phyloP scores from a whole-genome alignment of 2,113 vertebrate species.

The Pygathrix nemaeus region DNA sequence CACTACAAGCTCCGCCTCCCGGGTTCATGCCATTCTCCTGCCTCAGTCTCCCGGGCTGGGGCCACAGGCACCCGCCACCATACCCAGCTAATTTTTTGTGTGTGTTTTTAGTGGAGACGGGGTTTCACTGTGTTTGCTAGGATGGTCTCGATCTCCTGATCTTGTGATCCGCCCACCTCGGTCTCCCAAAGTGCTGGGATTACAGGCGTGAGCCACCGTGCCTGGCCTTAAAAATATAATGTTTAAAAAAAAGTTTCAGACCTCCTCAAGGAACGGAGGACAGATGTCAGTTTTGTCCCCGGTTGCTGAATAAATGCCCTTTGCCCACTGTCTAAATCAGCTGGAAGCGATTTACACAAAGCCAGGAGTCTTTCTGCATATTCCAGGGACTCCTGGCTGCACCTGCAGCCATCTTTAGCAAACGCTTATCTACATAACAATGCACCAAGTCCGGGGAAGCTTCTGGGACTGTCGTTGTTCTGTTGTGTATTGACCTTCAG shows the following conservation, averaged over 20 bases:
- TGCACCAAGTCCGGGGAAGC: not conserved
- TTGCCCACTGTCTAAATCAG: not conserved
- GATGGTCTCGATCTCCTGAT: too few species aligned
- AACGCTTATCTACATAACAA: conserved; percentile 50
- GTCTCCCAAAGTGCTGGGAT: too few species aligned
- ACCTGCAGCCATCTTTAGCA: not conserved
- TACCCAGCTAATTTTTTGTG: too few species aligned
- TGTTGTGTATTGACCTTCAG: not conserved
- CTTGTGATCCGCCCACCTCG: too few species aligned
- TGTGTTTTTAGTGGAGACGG: too few species aligned
- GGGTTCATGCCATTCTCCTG: too few species aligned
- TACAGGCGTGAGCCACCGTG: too few species aligned
- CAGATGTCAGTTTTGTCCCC: not conserved
- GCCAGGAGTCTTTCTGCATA: not conserved
- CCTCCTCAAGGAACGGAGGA: not conserved
- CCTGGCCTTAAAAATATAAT: not conserved
- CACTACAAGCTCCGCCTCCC: too few species aligned
- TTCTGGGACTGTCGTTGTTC: not conserved
- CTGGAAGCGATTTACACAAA: not conserved
- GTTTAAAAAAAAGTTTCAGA: not conserved
- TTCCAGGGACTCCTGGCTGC: not conserved
- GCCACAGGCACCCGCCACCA: too few species aligned
- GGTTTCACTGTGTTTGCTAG: too few species aligned
- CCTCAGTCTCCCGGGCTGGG: too few species aligned
- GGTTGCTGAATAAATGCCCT: not conserved